Base-by-base conservation (phyloP, 2,113 vertebrate genomes). In the Sisor rabdophorus region DNA sequence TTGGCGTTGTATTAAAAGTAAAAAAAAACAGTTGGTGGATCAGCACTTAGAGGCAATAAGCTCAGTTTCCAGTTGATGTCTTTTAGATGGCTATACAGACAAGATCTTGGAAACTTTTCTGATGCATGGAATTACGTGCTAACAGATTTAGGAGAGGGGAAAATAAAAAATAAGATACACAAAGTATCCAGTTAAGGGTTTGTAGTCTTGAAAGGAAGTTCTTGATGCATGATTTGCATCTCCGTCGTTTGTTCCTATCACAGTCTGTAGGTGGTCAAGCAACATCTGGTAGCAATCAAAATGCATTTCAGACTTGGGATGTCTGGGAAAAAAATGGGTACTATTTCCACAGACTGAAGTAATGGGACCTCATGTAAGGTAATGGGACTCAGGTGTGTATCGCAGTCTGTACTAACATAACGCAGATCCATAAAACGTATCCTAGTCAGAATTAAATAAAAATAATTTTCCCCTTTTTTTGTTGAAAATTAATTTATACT, bases 251-350 rank as follows among this genome's bases (percentile, higher is more conserved):
- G 36, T 32, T 61, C 40, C n/a, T 17, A 61, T 74, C 47, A 53
- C 26, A 63, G 74, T 58, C 28, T 48, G 30, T 68, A 16, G 63
- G 53, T 58, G 54, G 71, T 60, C 30, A 78, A 28, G 22, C 50
- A 67, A 40, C 75, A 85, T 79, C 75, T 79, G 79, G 76, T 53
- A 64, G 65, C 55, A 58, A 82, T 80, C 76, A 78, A 64, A 71
- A 71, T 26, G 77, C 52, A 47, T 71, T 79, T 77, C 52, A 69
- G 76, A 44, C 59, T 54, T 60, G 54, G 76, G 76, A 60, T 55
- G 36, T 69, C 64, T 76, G 44, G 55, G 73, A 52, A 58, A 77
- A 44, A 79, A 73, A 44, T 64, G 61, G 55, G 40, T 52, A 64
- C 68, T 80, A 63, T 81, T 79, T 75, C 71, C 78, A 47, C 56